Evolutionary conservation across 2,888 invertebrate species (phyloP), one percentile per base, ranked within the genome.

Genomic region (Agrotis clavis): DNA sequence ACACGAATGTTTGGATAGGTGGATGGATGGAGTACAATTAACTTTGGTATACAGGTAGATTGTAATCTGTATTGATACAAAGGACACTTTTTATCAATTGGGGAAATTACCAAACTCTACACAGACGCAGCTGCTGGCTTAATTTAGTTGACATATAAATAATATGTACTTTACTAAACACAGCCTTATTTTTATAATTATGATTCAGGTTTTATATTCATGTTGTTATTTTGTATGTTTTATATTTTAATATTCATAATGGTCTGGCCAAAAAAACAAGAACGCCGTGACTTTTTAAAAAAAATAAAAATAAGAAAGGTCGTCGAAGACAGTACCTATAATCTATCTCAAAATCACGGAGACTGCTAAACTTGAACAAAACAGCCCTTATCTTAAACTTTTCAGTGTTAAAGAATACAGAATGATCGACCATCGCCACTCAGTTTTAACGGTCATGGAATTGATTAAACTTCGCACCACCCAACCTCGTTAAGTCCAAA

Each of bases 381-480:
- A 69, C 70, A 63, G 59, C 53, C 64, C 71, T 72, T 68, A 75
- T 74, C 73, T 72, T 35, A 70, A 86, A 86, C 69, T 77, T 77
- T 73, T 77, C 61, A 76, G 64, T 69, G 73, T 77, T 77, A 74
- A 30, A 71, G 69, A 71, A 70, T 77, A 79, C 77, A 77, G 80
- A 85, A 78, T 82, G 78, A 82, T 81, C 69, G 71, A 71, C 71
- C 75, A 79, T 84, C 79, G 79, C 85, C 84, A 85, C 77, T 88
- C 82, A 86, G 82, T 88, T 86, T 82, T 81, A 86, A 87, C 85
- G 83, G 79, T 67, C 81, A 84, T 75, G 62, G 81, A 85, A 84
- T 81, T 83, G 85, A 88, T 90, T 82, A 89, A 88, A 88, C 84
- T 89, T 84, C 73, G 74, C 81, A 73, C 80, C 79, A 74, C 84